These are phyloP conservation scores for Brachionus koreanus DNA, from an alignment of 1,140 invertebrate genomes.

Conservation along the genomic window DNA sequence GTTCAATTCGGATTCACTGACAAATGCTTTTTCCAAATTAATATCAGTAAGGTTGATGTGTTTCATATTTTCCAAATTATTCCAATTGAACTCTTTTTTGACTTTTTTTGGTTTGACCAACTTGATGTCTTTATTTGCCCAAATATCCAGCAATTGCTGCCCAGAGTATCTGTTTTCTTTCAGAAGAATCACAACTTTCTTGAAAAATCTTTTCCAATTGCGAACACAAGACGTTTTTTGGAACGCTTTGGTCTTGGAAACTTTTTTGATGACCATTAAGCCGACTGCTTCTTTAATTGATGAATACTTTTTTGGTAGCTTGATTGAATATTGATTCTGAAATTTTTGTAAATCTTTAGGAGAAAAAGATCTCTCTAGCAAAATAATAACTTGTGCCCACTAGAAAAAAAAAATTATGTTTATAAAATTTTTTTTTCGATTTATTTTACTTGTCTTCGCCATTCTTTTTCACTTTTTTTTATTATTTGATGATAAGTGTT, in stretches of 20 bases:
- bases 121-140: conserved; percentile 10
- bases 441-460: conserved; percentile 81
- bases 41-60: not conserved
- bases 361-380: conserved; percentile 83
- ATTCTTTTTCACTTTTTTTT: conserved; percentile 95
- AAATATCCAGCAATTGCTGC: not conserved
- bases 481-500: conserved; percentile 71
- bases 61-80: not conserved
- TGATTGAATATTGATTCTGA: conserved; percentile 89
- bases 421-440: not conserved
- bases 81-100: conserved; percentile 17
- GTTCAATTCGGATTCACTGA: not conserved
- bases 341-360: conserved; percentile 81
- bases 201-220: conserved; percentile 74
- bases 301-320: conserved; percentile 62
- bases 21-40: not conserved
- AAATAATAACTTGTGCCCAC: conserved; percentile 97
- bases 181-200: not conserved
- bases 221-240: conserved; percentile 89
- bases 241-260: conserved; percentile 88
- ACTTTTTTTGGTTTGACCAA: conserved; percentile 13
- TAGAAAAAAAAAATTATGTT: conserved; percentile 56
- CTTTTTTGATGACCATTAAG: conserved; percentile 95
- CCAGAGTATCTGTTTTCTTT: conserved; percentile 9
- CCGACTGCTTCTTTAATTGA: conserved; percentile 65